A percentile compares a stretch with the other conserved stretches of the same genome.
Conservation (phyloP, 92 coral and sea anemone genomes). For the Heliopora coerulea region DNA sequence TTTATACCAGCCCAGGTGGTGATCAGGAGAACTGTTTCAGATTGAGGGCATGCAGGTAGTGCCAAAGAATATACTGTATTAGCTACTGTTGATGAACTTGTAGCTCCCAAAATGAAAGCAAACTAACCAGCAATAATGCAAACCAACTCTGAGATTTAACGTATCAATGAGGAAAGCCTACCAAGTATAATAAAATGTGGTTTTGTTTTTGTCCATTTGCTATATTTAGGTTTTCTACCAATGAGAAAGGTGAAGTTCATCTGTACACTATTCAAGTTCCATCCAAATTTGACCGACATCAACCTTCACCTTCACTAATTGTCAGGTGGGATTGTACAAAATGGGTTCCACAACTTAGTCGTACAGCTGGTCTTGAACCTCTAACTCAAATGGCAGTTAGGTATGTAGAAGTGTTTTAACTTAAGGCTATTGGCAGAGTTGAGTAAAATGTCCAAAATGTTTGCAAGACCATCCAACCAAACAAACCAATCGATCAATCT, state of each 20-base stretch:
- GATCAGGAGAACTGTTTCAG: constrained; percentile 83
- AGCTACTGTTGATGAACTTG: no score
- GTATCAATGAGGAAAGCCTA: no score
- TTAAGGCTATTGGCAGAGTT: no score
- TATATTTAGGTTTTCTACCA: constrained; percentile 67
- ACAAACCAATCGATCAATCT: no score
- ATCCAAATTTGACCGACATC: constrained; percentile 79
- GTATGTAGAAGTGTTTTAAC: constrained; percentile 36
- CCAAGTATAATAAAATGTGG: no score
- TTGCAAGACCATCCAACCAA: no score
- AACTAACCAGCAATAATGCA: no score
- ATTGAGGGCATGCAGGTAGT: constrained; percentile 95
- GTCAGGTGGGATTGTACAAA: constrained; percentile 96
- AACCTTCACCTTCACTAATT: constrained; percentile 83
- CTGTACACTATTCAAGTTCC: constrained; percentile 94
- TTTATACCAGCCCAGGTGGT: constrained; percentile 64
- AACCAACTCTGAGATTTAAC: no score
- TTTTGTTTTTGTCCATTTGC: no score
- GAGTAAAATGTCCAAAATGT: no score
- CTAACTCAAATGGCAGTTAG: constrained; percentile 97
- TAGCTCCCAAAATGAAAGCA: no score
- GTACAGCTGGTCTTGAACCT: constrained; percentile 87
- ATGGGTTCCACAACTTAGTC: constrained; percentile 88
- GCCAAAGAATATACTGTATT: neutral
- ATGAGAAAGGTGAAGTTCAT: constrained; percentile 67